phyloP scores from a whole-genome alignment of 2,797 vertebrate species.

The Anomalospiza imberbis region DNA sequence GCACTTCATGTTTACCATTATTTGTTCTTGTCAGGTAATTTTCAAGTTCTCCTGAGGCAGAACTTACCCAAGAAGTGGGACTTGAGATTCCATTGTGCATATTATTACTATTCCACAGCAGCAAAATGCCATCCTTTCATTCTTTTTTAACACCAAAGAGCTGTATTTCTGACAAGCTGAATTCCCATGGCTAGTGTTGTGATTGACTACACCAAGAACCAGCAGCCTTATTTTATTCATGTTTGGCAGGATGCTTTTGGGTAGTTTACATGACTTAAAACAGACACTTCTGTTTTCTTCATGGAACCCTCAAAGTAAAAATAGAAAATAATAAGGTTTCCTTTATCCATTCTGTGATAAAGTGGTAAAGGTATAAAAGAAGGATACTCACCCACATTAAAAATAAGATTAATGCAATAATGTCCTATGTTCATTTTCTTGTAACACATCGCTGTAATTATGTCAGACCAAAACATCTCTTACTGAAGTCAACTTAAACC shows the following conservation, averaged over 20 bases:
- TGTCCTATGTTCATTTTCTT: background rate
- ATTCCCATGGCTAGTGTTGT: slow-evolving; percentile 46
- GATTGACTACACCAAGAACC: slow-evolving; percentile 32
- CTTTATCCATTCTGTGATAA: background rate
- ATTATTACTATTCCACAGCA: slow-evolving; percentile 11
- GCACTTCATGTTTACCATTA: background rate
- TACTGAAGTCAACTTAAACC: background rate
- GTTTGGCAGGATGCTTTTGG: slow-evolving; percentile 18
- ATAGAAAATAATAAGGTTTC: background rate
- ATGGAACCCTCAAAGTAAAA: slow-evolving; percentile 35
- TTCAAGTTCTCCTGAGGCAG: slow-evolving; percentile 9
- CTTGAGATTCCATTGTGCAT: slow-evolving; percentile 41
- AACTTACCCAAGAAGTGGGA: slow-evolving; percentile 5
- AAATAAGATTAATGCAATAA: background rate
- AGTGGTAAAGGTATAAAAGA: slow-evolving; percentile 12
- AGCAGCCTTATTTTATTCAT: slow-evolving; percentile 41
- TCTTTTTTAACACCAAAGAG: slow-evolving; percentile 41
- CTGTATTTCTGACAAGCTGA: slow-evolving; percentile 27
- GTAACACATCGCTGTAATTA: background rate
- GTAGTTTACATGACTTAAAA: slow-evolving; percentile 45
- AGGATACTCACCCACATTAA: background rate
- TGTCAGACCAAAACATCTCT: background rate
- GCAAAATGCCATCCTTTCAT: slow-evolving; percentile 12
- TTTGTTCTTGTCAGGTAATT: slow-evolving; percentile 14
- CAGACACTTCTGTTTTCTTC: slow-evolving; percentile 13